These are phyloP conservation scores for Ondatra zibethicus DNA, from an alignment of 2,113 vertebrate species.

Conservation along the genomic window DNA sequence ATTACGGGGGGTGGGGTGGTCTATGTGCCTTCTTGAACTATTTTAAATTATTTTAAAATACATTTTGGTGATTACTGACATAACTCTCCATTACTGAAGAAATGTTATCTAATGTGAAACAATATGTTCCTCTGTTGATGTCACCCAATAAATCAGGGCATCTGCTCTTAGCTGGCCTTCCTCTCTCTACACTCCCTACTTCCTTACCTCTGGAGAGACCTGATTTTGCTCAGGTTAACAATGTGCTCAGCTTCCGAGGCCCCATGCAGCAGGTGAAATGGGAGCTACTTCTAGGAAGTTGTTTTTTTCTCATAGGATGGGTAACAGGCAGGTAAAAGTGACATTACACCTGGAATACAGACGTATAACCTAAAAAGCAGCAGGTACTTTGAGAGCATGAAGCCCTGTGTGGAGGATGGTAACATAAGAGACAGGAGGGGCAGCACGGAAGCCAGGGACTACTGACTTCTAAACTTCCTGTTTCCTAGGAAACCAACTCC, in stretches of 20 bases:
- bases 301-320: constrained; percentile 20
- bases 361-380: neutral
- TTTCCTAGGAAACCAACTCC: constrained; percentile 16
- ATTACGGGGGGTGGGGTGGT: no score
- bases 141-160: neutral
- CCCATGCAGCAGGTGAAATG: neutral
- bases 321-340: neutral
- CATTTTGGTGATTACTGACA: neutral
- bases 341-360: constrained; percentile 32
- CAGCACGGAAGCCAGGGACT: neutral
- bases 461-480: neutral
- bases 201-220: neutral
- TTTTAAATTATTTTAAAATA: neutral
- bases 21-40: neutral
- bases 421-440: neutral
- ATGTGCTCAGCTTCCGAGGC: neutral
- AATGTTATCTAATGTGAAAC: neutral
- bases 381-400: neutral
- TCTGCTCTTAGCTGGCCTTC: neutral
- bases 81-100: neutral
- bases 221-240: neutral
- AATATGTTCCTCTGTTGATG: neutral
- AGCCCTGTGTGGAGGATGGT: neutral
- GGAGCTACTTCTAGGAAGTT: neutral
- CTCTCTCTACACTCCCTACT: neutral